Evolutionary conservation across 2,113 vertebrate genomes (phyloP), one percentile per base, ranked within the genome.

Genomic region (Coturnix japonica): DNA sequence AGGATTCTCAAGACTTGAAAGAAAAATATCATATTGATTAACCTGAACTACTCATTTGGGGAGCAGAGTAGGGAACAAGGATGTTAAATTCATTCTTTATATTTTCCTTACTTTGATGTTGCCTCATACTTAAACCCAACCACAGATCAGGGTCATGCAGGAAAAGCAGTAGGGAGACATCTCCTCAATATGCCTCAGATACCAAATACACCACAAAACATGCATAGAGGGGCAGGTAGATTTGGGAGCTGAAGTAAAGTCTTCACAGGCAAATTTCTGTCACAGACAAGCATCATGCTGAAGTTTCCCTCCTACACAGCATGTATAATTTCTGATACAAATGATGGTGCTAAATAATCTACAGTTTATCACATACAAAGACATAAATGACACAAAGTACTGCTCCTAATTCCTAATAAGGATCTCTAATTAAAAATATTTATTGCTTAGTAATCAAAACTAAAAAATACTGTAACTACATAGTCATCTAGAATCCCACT

Each of bases 381-480:
- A 71, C 37, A 81, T 7, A 92, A 93, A 85, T 49, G 13, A 57
- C 46, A 80, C 67, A 22, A 87, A 7, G 18, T n/a, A 89, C 53
- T 43, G 49, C 21, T 89, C 21, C 69, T 87, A 70, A 81, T 85
- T 90, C 63, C 41, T 87, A 78, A 85, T 61, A 78, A 92, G 70
- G 69, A 87, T 53, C 82, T 80, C 31, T 81, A 91, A 83, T 83
- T 81, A 60, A 67, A 39, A 53, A 30, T 82, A 88, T 81, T 79
- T 90, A 87, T 56, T 67, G 18, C 6, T 76, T 85, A 61, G 23
- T 86, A 96, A 81, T 47, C 33, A 80, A 89, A 88, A 73, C 10
- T 80, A 15, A 5, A 81, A 80, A 73, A 78, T 78, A 74, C 23
- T 5, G 28, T 94, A 91, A 94, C 74, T 70, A 85, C 39, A 84